phyloP scores from a whole-genome alignment of 1,140 invertebrate genomes.

The Watersipora subatra region DNA sequence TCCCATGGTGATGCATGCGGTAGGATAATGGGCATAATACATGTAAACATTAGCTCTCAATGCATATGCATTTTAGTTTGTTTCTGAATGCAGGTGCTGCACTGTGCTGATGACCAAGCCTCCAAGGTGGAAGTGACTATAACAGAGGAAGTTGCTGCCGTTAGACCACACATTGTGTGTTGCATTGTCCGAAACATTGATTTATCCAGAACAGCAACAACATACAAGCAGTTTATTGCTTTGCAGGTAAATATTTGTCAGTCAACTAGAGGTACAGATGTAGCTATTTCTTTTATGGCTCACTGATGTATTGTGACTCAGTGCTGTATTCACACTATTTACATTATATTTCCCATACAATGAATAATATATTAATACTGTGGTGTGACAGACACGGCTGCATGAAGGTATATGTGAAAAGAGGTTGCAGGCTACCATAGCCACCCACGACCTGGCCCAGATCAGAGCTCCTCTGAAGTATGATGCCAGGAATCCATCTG shows the following conservation, averaged over 20 bases:
- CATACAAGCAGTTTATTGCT: conserved; percentile 63
- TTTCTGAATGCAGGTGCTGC: conserved; percentile 40
- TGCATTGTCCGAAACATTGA: conserved; percentile 55
- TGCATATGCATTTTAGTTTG: not conserved
- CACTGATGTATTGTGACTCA: not conserved
- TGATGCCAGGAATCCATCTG: conserved; percentile 49
- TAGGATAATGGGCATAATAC: too few species aligned
- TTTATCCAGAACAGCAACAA: conserved; percentile 46
- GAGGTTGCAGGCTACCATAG: conserved; percentile 60
- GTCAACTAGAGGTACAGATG: not conserved
- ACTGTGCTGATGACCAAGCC: conserved; percentile 40
- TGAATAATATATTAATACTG: not conserved
- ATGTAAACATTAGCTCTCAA: conserved; percentile 12
- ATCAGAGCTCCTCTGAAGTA: conserved; percentile 53
- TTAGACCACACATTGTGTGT: conserved; percentile 57
- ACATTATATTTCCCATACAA: not conserved
- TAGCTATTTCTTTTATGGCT: not conserved
- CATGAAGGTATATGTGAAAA: conserved; percentile 66
- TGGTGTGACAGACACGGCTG: conserved; percentile 49
- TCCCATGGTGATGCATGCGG: too few species aligned
- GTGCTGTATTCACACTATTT: not conserved
- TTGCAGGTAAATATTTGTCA: conserved; percentile 46
- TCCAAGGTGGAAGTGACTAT: conserved; percentile 45
- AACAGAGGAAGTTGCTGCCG: conserved; percentile 43
- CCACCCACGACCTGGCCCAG: conserved; percentile 61